Base-by-base conservation (phyloP, 2,888 invertebrate genomes). In the Invenusta paracnida region DNA sequence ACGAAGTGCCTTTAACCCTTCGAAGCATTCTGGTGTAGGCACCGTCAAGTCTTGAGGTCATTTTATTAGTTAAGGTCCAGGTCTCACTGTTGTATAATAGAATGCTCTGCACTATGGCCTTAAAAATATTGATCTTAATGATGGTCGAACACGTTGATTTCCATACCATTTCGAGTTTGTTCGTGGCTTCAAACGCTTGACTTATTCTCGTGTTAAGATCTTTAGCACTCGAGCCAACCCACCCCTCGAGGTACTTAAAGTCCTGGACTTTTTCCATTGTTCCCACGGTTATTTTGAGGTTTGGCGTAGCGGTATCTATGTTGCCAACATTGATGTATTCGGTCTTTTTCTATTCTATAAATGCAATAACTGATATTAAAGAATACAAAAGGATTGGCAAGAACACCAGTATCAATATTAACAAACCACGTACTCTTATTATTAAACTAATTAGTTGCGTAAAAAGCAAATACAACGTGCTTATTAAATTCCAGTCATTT, bases 21-120 rank as follows among this genome's bases (percentile, higher is more conserved):
- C 73, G 73, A 73, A 73, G 73, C 73, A 73, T 73, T 73, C 73
- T 73, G 73, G 73, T 73, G 73, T 73, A 73, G 73, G 73, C 73
- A 73, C 73, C 73, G 73, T 73, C 73, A 73, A 73, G 25, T 73
- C 73, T 73, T 73, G 73, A 73, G 73, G 27, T 73, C 73, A 73
- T 73, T 5, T 73, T 73, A 73, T 73, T 73, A 73, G 25, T 73
- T 73, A 73, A 73, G 73, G 73, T 73, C 73, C 73, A 73, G 73
- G 73, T 73, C 73, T 73, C 73, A 73, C 73, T 73, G 73, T 73
- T 73, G 73, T 73, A 73, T 73, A 73, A 73, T 73, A 73, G 73
- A 73, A 73, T 73, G 73, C 73, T 73, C 73, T 73, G 73, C 27
- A 73, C 73, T 73, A n/a, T 73, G 73, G 25, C 73, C 73, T 73